Conservation (phyloP, 2,888 invertebrate genomes). For the Adelognathus sp. region DNA sequence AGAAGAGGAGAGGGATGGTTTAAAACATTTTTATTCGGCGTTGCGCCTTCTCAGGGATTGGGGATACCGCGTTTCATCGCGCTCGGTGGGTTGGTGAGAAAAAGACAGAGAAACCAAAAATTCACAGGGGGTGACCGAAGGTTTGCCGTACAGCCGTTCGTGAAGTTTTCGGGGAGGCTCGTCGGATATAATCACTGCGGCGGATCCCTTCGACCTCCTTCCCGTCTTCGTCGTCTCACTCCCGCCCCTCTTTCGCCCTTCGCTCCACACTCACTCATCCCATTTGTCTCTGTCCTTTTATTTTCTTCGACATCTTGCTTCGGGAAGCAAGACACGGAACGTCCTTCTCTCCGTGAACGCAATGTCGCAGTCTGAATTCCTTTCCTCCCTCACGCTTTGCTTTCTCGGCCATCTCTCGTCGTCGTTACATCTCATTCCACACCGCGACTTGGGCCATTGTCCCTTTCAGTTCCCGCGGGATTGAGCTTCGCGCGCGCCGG, state of each 20-base stretch:
- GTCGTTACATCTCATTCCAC: constrained; percentile 72
- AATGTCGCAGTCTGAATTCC: constrained; percentile 52
- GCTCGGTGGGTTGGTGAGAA: constrained; percentile 33
- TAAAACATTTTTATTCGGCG: constrained; percentile 75
- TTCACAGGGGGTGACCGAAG: constrained; percentile 30
- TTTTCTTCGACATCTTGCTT: constrained; percentile 48
- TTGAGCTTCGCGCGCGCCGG: constrained; percentile 70
- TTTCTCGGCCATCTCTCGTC: constrained; percentile 55
- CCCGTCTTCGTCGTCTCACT: constrained; percentile 46
- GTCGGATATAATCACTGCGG: constrained; percentile 78
- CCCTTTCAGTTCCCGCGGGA: constrained; percentile 77
- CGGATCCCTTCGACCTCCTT: constrained; percentile 59
- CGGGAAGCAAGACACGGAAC: constrained; percentile 43
- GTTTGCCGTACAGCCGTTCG: constrained; percentile 54
- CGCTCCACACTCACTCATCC: constrained; percentile 37
- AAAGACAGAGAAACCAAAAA: constrained; percentile 5
- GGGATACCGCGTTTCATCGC: constrained; percentile 48
- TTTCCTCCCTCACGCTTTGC: constrained; percentile 42
- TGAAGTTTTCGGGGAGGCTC: constrained; percentile 70
- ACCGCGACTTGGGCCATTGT: constrained; percentile 75
- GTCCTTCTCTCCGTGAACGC: constrained; percentile 43
- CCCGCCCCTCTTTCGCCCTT: constrained; percentile 29
- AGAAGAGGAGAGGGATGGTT: constrained; percentile 69
- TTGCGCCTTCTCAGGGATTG: constrained; percentile 51
- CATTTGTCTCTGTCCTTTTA: constrained; percentile 27